Base-by-base conservation (phyloP, 2,888 invertebrate genomes). In the Apodemia duryi region DNA sequence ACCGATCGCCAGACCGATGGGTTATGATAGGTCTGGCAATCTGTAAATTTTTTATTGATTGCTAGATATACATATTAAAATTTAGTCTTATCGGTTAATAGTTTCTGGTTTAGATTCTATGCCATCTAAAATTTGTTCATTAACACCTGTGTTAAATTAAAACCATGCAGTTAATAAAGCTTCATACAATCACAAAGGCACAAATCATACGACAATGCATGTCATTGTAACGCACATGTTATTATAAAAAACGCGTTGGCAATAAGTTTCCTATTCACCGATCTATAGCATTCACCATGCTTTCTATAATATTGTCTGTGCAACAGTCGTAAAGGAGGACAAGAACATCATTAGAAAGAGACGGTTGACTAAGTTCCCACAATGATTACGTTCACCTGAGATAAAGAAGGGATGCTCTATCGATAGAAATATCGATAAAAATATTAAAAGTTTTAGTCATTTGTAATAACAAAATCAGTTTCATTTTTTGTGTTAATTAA, bases 331-430 rank as follows among this genome's bases (percentile, higher is more conserved):
- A 77, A 85, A 89, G 74, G 73, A 80, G 74, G 87, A 89, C 63
- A 72, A 81, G 73, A 67, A 75, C 76, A 84, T 73, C 74, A 74
- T 81, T 75, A 71, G 74, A 75, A 72, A 79, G 85, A 85, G 85
- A 85, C 74, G 80, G 84, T 75, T 73, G 79, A 77, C 81, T 82
- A 81, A 79, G 85, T 91, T 91, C 91, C 88, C 91, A 91, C 90
- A 89, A 86, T 79, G 89, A 91, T 91, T 89, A 90, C 85, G 83
- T 87, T 87, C 88, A 88, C 86, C 86, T 88, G 85, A 85, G 82
- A 73, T 74, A 73, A 63, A 63, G 35, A 73, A 78, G 77, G 68
- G 77, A 72, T 67, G 77, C 57, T 62, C 60, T 49, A 51, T 64
- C 64, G 64, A 64, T 52, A 46, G 13, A 46, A 13, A 46, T 70